Conservation (phyloP, 2,888 invertebrate species). For the Xanthorhoe spadicearia region DNA sequence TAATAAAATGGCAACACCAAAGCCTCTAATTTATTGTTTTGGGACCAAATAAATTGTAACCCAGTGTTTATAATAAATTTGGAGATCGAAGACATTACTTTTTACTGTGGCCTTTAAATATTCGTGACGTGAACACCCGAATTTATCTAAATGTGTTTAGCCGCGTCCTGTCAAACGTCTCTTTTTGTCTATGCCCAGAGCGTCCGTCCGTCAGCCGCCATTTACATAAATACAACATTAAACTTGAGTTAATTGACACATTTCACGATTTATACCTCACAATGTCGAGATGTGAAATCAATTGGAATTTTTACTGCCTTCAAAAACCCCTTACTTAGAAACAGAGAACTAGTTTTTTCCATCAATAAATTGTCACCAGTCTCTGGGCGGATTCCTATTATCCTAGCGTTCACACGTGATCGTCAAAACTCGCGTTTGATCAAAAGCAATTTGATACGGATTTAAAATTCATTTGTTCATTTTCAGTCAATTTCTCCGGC, state of each 20-base stretch:
- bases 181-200: conserved; percentile 66
- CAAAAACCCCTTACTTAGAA: conserved; percentile 35
- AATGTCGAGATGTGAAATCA: conserved; percentile 56
- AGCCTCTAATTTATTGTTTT: conserved; percentile 13
- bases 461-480: conserved; percentile 50
- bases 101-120: conserved; percentile 25
- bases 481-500: conserved; percentile 45
- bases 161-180: conserved; percentile 61
- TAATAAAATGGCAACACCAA: conserved; percentile 7
- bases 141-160: conserved; percentile 61
- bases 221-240: conserved; percentile 83
- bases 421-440: conserved; percentile 44
- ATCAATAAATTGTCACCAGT: conserved; percentile 44
- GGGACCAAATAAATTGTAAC: conserved; percentile 14
- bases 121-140: conserved; percentile 38
- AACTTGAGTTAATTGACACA: conserved; percentile 82
- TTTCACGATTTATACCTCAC: conserved; percentile 78
- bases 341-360: conserved; percentile 37
- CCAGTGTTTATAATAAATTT: conserved; percentile 8
- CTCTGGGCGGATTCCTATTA: conserved; percentile 40
- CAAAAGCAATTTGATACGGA: conserved; percentile 48
- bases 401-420: conserved; percentile 40
- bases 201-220: conserved; percentile 64
- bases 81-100: conserved; percentile 7
- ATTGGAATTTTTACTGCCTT: conserved; percentile 49